A percentile compares a stretch with the other conserved stretches of the same genome.
Conservation (phyloP, 2,113 vertebrate genomes). For the Muscicapa adusta region DNA sequence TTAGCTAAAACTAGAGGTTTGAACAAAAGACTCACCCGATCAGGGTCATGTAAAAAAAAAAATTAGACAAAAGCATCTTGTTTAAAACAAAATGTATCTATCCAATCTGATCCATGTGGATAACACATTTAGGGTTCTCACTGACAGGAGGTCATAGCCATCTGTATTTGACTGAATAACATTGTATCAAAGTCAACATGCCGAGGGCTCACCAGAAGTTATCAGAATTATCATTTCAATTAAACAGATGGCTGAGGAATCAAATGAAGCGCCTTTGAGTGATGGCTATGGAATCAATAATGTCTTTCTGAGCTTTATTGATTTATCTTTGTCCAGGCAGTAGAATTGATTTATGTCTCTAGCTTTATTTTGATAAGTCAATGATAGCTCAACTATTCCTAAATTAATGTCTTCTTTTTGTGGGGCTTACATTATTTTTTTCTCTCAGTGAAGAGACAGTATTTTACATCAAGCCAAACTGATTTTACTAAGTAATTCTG, state of each 20-base stretch:
- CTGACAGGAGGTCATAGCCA: conserved; percentile 30
- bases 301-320: conserved; percentile 80
- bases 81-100: conserved; percentile 35
- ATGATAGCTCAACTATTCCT: conserved; percentile 79
- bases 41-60: conserved; percentile 18
- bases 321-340: conserved; percentile 73
- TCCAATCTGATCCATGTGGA: conserved; percentile 23
- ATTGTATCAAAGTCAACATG: conserved; percentile 67
- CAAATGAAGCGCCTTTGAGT: conserved; percentile 79
- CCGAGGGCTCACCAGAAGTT: conserved; percentile 56
- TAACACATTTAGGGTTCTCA: conserved; percentile 36
- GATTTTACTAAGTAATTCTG: conserved; percentile 73
- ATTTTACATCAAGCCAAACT: conserved; percentile 60
- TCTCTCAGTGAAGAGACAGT: conserved; percentile 11
- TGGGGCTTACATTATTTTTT: conserved; percentile 11
- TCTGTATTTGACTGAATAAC: conserved; percentile 65
- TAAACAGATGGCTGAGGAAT: conserved; percentile 83
- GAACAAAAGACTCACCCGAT: conserved; percentile 2
- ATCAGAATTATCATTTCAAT: conserved; percentile 79
- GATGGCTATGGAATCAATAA: conserved; percentile 82
- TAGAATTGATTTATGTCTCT: conserved; percentile 73
- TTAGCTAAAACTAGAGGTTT: background rate
- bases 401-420: conserved; percentile 77
- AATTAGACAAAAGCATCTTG: conserved; percentile 34
- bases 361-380: conserved; percentile 83